A percentile compares a stretch with the other conserved stretches of the same genome.
These are phyloP conservation scores for Folsomia candida DNA, from an alignment of 2,888 invertebrate species.

Conservation along the genomic window DNA sequence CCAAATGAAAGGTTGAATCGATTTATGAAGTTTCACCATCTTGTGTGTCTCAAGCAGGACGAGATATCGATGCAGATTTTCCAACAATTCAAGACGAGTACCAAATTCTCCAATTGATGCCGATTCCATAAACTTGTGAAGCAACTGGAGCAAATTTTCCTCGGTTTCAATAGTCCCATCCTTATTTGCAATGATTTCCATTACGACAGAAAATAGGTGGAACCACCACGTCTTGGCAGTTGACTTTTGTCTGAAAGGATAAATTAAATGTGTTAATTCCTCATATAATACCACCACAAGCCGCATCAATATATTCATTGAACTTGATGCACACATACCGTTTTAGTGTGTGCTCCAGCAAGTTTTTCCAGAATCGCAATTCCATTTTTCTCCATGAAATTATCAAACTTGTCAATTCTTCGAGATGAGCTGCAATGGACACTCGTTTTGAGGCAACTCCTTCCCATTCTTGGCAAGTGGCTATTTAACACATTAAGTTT, in stretches of 20 bases:
- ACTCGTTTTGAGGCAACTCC: slow-evolving; percentile 83
- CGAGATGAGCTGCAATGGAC: slow-evolving; percentile 71
- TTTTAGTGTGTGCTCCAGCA: slow-evolving; percentile 67
- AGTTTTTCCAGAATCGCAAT: slow-evolving; percentile 81
- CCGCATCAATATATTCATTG: no score
- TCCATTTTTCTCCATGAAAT: slow-evolving; percentile 89
- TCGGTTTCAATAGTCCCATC: slow-evolving; percentile 49
- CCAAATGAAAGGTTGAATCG: slow-evolving; percentile 60
- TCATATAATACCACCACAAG: no score
- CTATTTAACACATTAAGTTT: slow-evolving; percentile 25
- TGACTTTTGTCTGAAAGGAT: slow-evolving; percentile 61
- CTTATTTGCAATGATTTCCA: slow-evolving; percentile 59
- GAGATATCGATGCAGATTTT: slow-evolving; percentile 77
- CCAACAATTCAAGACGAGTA: slow-evolving; percentile 72
- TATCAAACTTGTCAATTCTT: slow-evolving; percentile 74
- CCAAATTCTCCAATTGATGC: slow-evolving; percentile 81
- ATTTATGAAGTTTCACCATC: background rate
- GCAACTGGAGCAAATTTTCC: slow-evolving; percentile 60
- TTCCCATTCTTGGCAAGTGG: slow-evolving; percentile 79
- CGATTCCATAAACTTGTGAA: slow-evolving; percentile 79
- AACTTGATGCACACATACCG: slow-evolving; percentile 55
- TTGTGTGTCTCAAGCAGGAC: slow-evolving; percentile 51
- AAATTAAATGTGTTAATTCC: background rate
- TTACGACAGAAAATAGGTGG: slow-evolving; percentile 69
- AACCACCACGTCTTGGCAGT: slow-evolving; percentile 87